Evolutionary conservation across 2,113 vertebrate genomes (phyloP).

Genomic region (Triplophysa tibetana): DNA sequence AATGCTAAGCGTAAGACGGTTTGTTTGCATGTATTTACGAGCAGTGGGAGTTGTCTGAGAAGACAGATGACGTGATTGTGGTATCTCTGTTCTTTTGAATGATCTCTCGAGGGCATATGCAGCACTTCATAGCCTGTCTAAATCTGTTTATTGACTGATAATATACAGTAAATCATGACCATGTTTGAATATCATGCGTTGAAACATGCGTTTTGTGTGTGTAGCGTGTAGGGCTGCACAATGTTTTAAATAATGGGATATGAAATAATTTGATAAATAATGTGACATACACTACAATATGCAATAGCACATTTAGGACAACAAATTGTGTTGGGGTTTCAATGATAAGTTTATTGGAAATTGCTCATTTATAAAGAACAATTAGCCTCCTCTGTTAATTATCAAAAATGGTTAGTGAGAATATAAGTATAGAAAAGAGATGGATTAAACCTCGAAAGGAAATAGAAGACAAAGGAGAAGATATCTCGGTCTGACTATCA

Average conservation of each 20-base stretch:
- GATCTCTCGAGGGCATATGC: conserved; percentile 5
- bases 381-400: conserved; percentile 68
- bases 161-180: conserved; percentile 11
- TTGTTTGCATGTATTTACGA: neutral
- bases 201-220: neutral
- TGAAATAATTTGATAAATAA: neutral
- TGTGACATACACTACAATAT: too few species aligned
- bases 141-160: conserved; percentile 16
- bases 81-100: conserved; percentile 16
- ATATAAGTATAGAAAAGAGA: neutral
- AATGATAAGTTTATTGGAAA: conserved; percentile 57
- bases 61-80: conserved; percentile 17
- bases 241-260: neutral
- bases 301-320: too few species aligned
- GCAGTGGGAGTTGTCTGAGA: conserved; percentile 10
- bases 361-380: conserved; percentile 64
- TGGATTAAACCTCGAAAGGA: conserved; percentile 1
- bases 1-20: neutral
- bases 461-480: conserved; percentile 1
- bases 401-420: conserved; percentile 59
- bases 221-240: too few species aligned
- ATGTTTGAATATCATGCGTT: neutral
- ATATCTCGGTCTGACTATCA: conserved; percentile 8
- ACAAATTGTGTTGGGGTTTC: conserved; percentile 31
- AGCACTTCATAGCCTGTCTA: neutral